phyloP scores from a whole-genome alignment of 2,888 invertebrate species.

The Rhamnusium bicolor region DNA sequence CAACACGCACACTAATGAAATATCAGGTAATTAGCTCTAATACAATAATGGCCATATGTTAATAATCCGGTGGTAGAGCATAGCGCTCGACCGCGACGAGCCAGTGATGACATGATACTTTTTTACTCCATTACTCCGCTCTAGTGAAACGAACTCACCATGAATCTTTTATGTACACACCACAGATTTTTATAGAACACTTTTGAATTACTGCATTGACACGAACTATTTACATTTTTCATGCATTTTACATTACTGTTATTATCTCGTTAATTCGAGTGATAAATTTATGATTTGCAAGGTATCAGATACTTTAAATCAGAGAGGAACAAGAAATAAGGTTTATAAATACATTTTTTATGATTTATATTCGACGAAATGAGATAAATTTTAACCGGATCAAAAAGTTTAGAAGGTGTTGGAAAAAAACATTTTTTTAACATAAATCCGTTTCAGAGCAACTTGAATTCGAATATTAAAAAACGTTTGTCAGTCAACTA shows the following conservation, averaged over 20 bases:
- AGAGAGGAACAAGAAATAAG: too few relatives aligned
- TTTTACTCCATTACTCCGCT: conserved; percentile 36
- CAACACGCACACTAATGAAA: conserved; percentile 67
- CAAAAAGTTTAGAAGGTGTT: too few relatives aligned
- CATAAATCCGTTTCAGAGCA: too few relatives aligned
- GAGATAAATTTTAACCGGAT: too few relatives aligned
- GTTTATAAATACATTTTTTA: too few relatives aligned
- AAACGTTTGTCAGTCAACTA: too few relatives aligned
- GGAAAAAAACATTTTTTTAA: too few relatives aligned
- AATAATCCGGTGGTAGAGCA: conserved; percentile 57
- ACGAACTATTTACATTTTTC: conserved; percentile 33
- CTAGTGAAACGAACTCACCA: conserved; percentile 22
- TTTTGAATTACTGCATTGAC: conserved; percentile 20
- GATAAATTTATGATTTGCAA: conserved; percentile 3
- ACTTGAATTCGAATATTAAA: too few relatives aligned
- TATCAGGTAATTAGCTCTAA: conserved; percentile 68
- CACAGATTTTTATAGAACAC: conserved; percentile 33
- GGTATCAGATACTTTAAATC: background rate
- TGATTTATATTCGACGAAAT: too few relatives aligned
- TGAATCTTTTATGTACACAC: conserved; percentile 33
- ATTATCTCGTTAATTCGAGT: background rate
- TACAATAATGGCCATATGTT: conserved; percentile 68
- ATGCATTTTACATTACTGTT: conserved; percentile 18
- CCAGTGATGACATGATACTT: conserved; percentile 49
- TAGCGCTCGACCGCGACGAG: conserved; percentile 45